Conservation (phyloP, 2,888 invertebrate genomes). For the Drosophila austrosaltans region DNA sequence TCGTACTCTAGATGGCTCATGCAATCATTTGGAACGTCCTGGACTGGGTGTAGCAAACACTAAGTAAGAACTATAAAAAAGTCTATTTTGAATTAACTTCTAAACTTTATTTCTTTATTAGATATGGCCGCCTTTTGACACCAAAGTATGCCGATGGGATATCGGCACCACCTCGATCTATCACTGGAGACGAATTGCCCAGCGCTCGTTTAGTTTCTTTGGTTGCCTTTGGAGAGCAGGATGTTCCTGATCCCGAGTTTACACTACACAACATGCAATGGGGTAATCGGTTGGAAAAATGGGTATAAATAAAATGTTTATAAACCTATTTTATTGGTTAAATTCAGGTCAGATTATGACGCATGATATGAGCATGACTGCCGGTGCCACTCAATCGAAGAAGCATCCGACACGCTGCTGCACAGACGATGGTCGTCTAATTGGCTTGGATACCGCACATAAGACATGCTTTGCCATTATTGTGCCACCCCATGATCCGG, state of each 20-base stretch:
- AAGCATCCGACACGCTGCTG: constrained; percentile 87
- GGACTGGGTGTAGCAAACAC: constrained; percentile 91
- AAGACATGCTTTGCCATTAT: constrained; percentile 85
- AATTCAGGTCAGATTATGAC: constrained; percentile 84
- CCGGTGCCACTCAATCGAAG: constrained; percentile 87
- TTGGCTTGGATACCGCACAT: constrained; percentile 83
- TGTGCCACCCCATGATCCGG: constrained; percentile 86
- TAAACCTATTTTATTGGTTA: background rate
- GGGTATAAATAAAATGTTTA: too few relatives aligned
- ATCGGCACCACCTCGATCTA: constrained; percentile 86
- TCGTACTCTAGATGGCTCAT: constrained; percentile 94
- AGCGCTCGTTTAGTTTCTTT: constrained; percentile 89
- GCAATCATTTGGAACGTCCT: constrained; percentile 94
- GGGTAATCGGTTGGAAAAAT: constrained; percentile 76
- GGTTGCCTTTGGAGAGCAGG: constrained; percentile 88
- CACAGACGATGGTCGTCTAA: constrained; percentile 85
- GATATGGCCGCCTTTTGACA: constrained; percentile 83
- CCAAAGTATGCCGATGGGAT: constrained; percentile 84
- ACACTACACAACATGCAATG: constrained; percentile 89
- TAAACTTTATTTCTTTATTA: constrained; percentile 25
- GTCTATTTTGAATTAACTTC: constrained; percentile 52
- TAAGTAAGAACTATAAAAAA: constrained; percentile 30
- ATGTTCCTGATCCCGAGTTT: constrained; percentile 88
- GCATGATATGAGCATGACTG: constrained; percentile 85
- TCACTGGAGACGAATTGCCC: constrained; percentile 88